Evolutionary conservation across 1,140 invertebrate genomes (phyloP), one percentile per base, ranked within the genome.

Genomic region (Goniozus legneri): DNA sequence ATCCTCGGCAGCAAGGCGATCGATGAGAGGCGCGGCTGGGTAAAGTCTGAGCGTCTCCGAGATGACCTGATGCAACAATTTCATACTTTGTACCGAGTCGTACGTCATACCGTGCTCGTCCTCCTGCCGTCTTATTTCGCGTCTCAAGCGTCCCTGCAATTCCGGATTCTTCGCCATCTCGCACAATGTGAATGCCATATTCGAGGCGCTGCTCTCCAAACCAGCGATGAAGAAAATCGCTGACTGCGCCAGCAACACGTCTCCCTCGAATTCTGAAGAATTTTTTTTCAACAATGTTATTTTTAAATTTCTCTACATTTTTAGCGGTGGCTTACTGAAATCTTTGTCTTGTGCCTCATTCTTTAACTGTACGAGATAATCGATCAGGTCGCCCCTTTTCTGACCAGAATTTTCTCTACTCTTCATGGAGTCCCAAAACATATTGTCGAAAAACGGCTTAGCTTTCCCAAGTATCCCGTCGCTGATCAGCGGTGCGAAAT

Each of bases 1-100:
- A 51, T 71, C 74, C 32, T 72, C 49, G 1, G 60, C 53, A 0
- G 78, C 50, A 19, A 68, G 52, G 32, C 83, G 62, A n/a, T 75
- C 78, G 33, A 82, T 65, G 3, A 80, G 46, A 3, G 82, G 79
- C 3, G 81, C 79, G 0, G 80, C 72, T 7, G 83, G 80, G 59
- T 77, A 80, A 2, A 83, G 35, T 16, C 83, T 64, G 4, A 84
- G 49, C 3, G 75, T 65, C 32, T 70, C 67, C 0, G 50, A 56
- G 0, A 67, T 47, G 7, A 58, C 44, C 35, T 66, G 62, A 30
- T 64, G 24, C 3, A 69, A 31, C 41, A 66, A 69, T 16, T 57
- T 64, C 62, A 69, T 65, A 4, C 48, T 32, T 2, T 50, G 54
- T 0, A 65, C 18, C 2, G 37, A 20, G 8, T 67, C 64, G 10